A percentile compares a stretch with the other conserved stretches of the same genome.
These are phyloP conservation scores for Acanthornis magna DNA, from an alignment of 2,797 vertebrate genomes.

Conservation along the genomic window DNA sequence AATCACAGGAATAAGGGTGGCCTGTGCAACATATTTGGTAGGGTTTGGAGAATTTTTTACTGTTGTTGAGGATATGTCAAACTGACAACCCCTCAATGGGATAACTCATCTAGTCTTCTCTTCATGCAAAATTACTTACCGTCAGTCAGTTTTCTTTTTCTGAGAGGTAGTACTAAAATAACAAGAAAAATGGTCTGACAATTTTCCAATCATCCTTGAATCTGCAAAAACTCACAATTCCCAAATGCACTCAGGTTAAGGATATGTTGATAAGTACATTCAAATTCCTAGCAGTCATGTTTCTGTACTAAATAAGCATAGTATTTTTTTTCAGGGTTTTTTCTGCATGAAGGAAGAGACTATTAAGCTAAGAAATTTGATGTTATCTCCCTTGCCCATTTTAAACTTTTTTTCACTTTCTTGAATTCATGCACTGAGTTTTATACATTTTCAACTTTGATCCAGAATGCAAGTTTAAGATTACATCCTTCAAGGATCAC, in stretches of 20 bases:
- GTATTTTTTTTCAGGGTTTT: accelerated
- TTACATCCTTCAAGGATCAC: not conserved
- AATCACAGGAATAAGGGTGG: not conserved
- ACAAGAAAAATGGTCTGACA: not conserved
- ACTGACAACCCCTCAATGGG: not conserved
- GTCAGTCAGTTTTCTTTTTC: not conserved
- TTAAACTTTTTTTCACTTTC: not conserved
- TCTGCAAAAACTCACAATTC: not conserved
- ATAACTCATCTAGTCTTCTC: not conserved
- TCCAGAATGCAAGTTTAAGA: not conserved
- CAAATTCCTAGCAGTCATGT: not conserved
- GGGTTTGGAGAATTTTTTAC: not conserved
- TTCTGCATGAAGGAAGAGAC: not conserved
- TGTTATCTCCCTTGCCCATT: not conserved
- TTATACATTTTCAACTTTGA: not conserved
- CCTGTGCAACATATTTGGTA: not conserved
- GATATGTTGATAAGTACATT: not conserved
- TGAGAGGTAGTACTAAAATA: not conserved
- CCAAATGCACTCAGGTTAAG: not conserved
- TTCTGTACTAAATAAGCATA: not conserved
- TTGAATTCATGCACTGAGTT: not conserved
- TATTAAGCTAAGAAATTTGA: not conserved
- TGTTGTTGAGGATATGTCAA: not conserved
- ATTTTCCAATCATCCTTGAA: not conserved
- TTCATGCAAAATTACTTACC: not conserved